These are phyloP conservation scores for Micrastur ruficollis DNA, from an alignment of 2,797 vertebrate species.

Conservation along the genomic window DNA sequence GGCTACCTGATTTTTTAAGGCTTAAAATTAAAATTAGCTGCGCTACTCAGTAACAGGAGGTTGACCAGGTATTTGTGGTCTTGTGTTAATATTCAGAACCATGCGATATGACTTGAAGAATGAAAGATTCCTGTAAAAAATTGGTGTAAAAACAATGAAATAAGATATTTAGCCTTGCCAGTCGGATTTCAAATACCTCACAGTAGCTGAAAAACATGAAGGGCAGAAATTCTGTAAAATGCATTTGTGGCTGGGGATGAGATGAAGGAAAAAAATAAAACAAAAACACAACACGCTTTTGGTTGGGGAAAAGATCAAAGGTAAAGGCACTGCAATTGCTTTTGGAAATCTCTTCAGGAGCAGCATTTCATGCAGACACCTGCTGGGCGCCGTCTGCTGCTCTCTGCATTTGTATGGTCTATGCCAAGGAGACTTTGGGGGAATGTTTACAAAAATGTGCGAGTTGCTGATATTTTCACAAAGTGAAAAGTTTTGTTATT, in stretches of 20 bases:
- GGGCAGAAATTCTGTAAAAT: neutral
- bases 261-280: neutral
- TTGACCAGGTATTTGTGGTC: neutral
- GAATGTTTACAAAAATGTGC: neutral
- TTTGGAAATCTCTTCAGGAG: slow-evolving; percentile 32
- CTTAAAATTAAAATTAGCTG: neutral
- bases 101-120: neutral
- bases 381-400: slow-evolving; percentile 19
- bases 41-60: neutral
- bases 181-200: neutral
- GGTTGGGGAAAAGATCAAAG: slow-evolving; percentile 30
- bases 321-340: neutral
- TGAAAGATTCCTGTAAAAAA: neutral
- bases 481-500: neutral
- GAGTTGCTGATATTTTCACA: neutral
- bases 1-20: neutral
- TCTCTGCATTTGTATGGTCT: neutral
- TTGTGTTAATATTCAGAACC: neutral
- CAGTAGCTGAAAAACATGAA: neutral
- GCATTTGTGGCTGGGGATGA: neutral
- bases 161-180: neutral
- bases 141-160: neutral
- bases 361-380: slow-evolving; percentile 23
- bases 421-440: neutral
- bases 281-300: neutral